These are phyloP conservation scores for Turdus rufiventris DNA, from an alignment of 2,113 vertebrate genomes.

Conservation along the genomic window DNA sequence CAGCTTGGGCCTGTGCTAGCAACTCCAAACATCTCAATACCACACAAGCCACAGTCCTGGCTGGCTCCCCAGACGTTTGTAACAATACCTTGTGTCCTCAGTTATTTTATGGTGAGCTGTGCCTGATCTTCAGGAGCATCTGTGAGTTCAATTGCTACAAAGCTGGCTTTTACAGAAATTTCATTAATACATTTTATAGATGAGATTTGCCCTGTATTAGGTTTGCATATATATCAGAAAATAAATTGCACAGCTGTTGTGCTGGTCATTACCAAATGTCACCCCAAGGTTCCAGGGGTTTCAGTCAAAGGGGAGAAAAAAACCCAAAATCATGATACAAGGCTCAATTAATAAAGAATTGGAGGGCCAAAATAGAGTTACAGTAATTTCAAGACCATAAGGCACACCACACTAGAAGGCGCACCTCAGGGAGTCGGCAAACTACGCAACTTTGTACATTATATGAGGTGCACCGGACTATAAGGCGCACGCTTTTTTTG, in stretches of 20 bases:
- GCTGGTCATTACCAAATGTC: background rate
- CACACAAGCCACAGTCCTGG: background rate
- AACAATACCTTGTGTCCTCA: background rate
- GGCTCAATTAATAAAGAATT: background rate
- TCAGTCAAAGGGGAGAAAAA: background rate
- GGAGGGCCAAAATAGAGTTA: background rate
- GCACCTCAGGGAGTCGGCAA: too few relatives aligned
- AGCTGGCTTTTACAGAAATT: background rate
- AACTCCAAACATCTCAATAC: background rate
- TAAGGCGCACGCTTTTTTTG: too few relatives aligned
- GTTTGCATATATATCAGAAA: background rate
- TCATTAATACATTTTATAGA: background rate
- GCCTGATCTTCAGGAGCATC: background rate
- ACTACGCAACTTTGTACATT: too few relatives aligned
- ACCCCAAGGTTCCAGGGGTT: background rate
- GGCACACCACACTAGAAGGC: too few relatives aligned
- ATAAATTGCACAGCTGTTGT: background rate
- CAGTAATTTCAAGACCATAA: too few relatives aligned
- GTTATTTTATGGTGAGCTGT: background rate
- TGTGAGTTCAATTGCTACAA: background rate
- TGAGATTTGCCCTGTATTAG: background rate
- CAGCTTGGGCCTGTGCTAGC: background rate
- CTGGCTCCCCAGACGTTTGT: fast-evolving
- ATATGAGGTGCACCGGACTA: too few relatives aligned
- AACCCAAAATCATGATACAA: background rate